Conservation (phyloP, 2,797 vertebrate genomes). For the Eulemur coronatus region DNA sequence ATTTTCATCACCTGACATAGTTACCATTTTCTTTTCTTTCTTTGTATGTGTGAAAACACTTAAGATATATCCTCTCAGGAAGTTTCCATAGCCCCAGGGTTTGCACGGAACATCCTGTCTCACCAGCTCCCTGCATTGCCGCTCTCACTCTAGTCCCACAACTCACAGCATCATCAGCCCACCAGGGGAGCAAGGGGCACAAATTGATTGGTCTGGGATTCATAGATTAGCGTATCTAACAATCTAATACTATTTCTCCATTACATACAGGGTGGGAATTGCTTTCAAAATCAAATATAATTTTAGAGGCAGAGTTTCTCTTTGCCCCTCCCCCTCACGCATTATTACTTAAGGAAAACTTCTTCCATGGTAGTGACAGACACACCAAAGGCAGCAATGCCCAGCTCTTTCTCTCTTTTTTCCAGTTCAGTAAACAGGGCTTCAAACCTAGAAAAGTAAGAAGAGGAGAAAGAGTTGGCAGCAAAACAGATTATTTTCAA, state of each 20-base stretch:
- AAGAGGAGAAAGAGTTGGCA: not conserved
- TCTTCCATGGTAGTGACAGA: conserved; percentile 98
- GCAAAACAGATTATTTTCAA: not conserved
- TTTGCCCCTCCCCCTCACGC: not conserved
- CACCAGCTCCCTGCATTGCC: not conserved
- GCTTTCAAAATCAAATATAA: not conserved
- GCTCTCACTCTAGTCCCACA: not conserved
- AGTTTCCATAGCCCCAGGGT: not conserved
- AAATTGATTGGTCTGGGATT: not conserved
- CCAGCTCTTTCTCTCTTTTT: conserved; percentile 91
- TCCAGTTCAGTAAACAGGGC: conserved; percentile 94
- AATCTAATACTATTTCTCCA: not conserved
- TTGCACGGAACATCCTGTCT: not conserved
- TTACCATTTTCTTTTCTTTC: no score
- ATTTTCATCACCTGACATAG: no score
- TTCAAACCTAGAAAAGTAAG: conserved; percentile 89
- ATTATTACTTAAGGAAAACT: conserved; percentile 90
- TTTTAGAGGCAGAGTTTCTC: not conserved
- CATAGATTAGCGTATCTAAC: not conserved
- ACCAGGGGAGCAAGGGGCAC: not conserved
- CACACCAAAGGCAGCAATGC: conserved; percentile 95
- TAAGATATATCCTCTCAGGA: no score
- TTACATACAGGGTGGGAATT: not conserved
- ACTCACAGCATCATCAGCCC: not conserved
- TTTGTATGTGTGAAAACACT: no score